These are phyloP conservation scores for Tenthredo distinguenda DNA, from an alignment of 2,888 invertebrate genomes.

Conservation along the genomic window DNA sequence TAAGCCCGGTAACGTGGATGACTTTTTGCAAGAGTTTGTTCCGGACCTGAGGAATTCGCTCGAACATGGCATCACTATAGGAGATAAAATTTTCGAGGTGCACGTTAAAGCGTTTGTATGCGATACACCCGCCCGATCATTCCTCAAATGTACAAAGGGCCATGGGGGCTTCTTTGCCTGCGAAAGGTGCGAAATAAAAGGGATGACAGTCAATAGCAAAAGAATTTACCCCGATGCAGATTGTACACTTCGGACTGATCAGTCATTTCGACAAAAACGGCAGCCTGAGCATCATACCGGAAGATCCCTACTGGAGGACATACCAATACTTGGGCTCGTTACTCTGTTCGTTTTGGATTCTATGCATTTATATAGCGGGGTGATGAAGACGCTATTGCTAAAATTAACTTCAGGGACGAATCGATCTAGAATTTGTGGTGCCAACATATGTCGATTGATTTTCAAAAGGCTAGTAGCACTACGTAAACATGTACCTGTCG, in stretches of 20 bases:
- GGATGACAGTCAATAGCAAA: background rate
- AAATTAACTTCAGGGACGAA: constrained; percentile 48
- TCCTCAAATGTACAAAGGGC: no score
- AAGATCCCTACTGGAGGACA: background rate
- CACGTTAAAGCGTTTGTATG: background rate
- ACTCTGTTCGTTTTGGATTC: constrained; percentile 52
- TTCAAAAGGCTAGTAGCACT: background rate
- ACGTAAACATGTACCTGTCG: constrained; percentile 40
- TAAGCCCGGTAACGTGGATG: constrained; percentile 29
- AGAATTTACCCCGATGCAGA: background rate
- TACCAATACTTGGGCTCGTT: constrained; percentile 48
- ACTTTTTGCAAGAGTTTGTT: constrained; percentile 31
- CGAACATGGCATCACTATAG: background rate
- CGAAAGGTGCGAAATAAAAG: background rate
- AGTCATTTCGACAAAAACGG: constrained; percentile 39
- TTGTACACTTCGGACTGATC: constrained; percentile 23
- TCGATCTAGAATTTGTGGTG: background rate
- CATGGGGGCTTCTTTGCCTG: no score
- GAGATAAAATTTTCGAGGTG: no score
- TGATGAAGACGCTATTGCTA: constrained; percentile 55
- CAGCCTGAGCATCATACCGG: constrained; percentile 39
- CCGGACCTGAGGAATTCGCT: background rate
- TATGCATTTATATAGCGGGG: constrained; percentile 56
- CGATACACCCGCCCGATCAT: no score
- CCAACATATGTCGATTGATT: background rate